Evolutionary conservation across 2,888 invertebrate species (phyloP), one percentile per base, ranked within the genome.

Genomic region (Notodromas monacha): DNA sequence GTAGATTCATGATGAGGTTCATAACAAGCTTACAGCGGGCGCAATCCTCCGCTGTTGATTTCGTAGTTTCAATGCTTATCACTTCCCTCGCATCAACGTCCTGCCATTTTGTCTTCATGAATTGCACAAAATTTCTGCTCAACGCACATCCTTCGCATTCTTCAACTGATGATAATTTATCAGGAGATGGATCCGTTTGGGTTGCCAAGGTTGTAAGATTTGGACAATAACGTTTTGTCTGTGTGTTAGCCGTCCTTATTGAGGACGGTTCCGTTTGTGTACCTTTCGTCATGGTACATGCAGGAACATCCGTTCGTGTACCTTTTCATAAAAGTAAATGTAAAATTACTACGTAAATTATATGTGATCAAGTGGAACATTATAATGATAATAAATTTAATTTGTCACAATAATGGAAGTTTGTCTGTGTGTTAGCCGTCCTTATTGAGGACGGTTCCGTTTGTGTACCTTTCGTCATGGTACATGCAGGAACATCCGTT

Each of bases 41-140:
- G 21, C 21, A 21, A 21, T 21, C 21, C 21, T 21, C 21, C 21
- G 21, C 21, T 21, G 21, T 21, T 21, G 21, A 21, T 21, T 21
- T 21, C 21, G 21, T n/a, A 21, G 21, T 21, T 21, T 21, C 21
- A 21, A 21, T 21, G 21, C 6, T 21, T 21, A 8, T 21, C 21
- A 21, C 21, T 21, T 21, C 21, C 21, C 21, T 21, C n/a, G 21
- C 21, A 21, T 21, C 21, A 21, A 21, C 21, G 21, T 21, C 21
- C 21, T 6, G 21, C 21, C 21, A n/a, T 21, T 21, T 21, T n/a
- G 21, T 21, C n/a, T 21, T 21, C 21, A 21, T 21, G 21, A 21
- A 21, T 21, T 21, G 21, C 21, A 21, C 21, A n/a, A 21, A 21
- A 21, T 21, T 21, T 21, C 21, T 21, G 21, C 21, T 21, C 21